Evolutionary conservation across 2,797 vertebrate species (phyloP).

Genomic region (Acomys russatus): DNA sequence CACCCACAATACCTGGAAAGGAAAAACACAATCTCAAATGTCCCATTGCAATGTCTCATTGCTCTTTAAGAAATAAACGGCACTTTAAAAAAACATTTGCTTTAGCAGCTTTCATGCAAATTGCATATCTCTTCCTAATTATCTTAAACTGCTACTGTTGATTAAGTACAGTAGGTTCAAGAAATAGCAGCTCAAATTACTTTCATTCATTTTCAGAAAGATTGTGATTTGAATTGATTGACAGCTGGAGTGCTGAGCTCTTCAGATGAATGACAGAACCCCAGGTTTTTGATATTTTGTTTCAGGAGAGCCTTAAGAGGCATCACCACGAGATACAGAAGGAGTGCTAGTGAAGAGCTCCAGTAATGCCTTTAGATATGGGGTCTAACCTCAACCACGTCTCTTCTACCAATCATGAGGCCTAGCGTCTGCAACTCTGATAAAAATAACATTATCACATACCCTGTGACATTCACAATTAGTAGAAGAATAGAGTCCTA

Average conservation of each 20-base stretch:
- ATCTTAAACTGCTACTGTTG: conserved; percentile 71
- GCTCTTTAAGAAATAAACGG: conserved; percentile 63
- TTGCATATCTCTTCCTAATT: conserved; percentile 74
- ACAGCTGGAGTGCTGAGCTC: conserved; percentile 33
- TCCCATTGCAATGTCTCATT: conserved; percentile 55
- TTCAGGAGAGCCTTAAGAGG: neutral
- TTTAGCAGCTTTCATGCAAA: conserved; percentile 68
- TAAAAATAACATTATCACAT: neutral
- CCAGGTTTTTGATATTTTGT: neutral
- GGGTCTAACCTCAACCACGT: rapidly evolving
- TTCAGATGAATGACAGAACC: neutral
- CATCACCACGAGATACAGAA: neutral
- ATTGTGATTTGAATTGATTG: neutral
- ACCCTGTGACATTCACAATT: neutral
- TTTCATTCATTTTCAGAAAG: conserved; percentile 56
- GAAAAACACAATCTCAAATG: neutral
- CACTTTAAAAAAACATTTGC: conserved; percentile 49
- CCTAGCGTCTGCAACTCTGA: neutral
- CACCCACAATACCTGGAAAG: neutral
- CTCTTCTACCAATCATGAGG: neutral
- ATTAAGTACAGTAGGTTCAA: conserved; percentile 66
- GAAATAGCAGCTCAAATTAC: conserved; percentile 58
- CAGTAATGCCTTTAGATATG: neutral
- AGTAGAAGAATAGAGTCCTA: neutral
- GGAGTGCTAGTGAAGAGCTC: neutral